Percentiles rank a stretch among this genome's conserved stretches.
Evolutionary conservation across 1,140 invertebrate species (phyloP).

Genomic region (Aphaenogaster rudis): DNA sequence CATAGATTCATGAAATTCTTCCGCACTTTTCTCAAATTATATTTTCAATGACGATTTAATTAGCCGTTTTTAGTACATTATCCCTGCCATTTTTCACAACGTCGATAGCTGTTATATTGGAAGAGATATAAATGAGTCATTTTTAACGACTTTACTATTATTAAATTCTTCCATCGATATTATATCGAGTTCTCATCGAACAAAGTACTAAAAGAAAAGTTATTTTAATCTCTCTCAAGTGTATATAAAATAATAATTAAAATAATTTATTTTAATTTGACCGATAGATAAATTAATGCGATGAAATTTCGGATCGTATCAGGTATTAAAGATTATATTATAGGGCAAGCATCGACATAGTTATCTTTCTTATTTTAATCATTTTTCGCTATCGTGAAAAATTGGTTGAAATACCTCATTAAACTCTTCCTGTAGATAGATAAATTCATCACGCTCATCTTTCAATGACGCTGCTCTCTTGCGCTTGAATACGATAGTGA

Average conservation of each 20-base stretch:
- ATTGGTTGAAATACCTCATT: neutral
- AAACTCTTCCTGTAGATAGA: conserved; percentile 27
- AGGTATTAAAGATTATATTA: neutral
- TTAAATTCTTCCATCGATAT: conserved; percentile 14
- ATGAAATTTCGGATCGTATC: neutral
- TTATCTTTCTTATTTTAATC: conserved; percentile 1
- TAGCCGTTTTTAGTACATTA: conserved; percentile 6
- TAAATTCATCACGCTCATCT: conserved; percentile 5
- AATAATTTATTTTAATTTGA: conserved; percentile 31
- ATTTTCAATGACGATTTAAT: conserved; percentile 5
- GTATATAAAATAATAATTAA: neutral
- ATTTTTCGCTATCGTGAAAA: neutral
- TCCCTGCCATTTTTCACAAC: conserved; percentile 21
- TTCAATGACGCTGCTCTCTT: conserved; percentile 35
- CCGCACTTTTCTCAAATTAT: conserved; percentile 45
- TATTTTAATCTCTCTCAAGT: neutral
- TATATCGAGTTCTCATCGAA: neutral
- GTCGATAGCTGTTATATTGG: conserved; percentile 9
- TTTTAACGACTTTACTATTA: neutral
- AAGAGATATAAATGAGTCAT: conserved; percentile 9
- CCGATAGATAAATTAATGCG: neutral
- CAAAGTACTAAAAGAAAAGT: neutral
- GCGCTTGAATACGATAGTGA: conserved; percentile 18
- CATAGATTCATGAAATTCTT: conserved; percentile 34
- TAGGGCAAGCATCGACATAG: neutral